Base-by-base conservation (phyloP, 1,140 invertebrate genomes). In the Luehdorfia chinensis region DNA sequence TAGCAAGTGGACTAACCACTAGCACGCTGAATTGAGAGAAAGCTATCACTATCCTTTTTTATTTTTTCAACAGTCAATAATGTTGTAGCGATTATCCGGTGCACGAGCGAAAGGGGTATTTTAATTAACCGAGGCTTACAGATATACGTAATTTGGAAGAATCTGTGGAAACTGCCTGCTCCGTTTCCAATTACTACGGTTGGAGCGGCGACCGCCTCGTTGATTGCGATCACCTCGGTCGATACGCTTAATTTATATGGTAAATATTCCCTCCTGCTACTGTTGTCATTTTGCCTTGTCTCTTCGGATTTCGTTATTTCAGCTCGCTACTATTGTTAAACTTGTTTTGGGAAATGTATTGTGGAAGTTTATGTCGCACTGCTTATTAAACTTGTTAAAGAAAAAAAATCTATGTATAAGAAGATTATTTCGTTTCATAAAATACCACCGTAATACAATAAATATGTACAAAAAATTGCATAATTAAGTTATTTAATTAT, bases 211-310 rank as follows among this genome's bases (percentile, higher is more conserved):
- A 51, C 32, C 56, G 36, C 44, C 50, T 49, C 59, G 50, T 58
- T 15, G 51, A 59, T 50, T 54, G 51, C 52, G 72, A 75, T 78
- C 70, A 66, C 64, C 65, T 68, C 48, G 47, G 48, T 31, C 64
- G 66, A 75, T 73, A 67, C 52, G 72, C 57, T 74, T 79, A 78
- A 78, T 84, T 81, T 80, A 81, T 55, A 70, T 79, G n/a, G n/a
- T n/a, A n/a, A n/a, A n/a, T n/a, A n/a, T 68, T 65, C 75, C 54
- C 63, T 81, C 67, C 58, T 63, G 67, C 67, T 77, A 73, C 68
- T 61, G 68, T 77, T 68, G 72, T 74, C 62, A 48, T 61, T 76
- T 62, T 50, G 41, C 59, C 54, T 61, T 55, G 61, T 64, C 60
- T 63, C 58, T 53, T 30, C 21, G 14, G 27, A 46, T 68, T 59